Base-by-base conservation (phyloP, 2,888 invertebrate genomes). In the Epicampocera succincta region DNA sequence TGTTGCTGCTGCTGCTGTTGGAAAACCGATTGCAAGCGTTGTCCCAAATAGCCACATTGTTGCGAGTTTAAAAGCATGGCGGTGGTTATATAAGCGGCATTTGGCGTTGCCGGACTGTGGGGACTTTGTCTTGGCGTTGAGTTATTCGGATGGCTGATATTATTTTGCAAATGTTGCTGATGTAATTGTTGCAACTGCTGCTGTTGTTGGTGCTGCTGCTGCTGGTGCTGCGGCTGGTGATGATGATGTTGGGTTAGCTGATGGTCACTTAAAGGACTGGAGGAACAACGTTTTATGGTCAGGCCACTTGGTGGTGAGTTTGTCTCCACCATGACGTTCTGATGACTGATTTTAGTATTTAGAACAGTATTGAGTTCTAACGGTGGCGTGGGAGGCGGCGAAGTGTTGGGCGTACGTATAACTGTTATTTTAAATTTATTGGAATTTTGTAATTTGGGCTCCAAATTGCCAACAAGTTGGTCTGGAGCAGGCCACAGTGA, bases 401-500 rank as follows among this genome's bases (percentile, higher is more conserved):
- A 87, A 56, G 89, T 87, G 86, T 88, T 52, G 19, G 90, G 90
- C 29, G 90, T 88, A 81, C 87, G 88, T 61, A 90, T 89, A 25
- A 90, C 88, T 61, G 90, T 89, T 60, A 90, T 89, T 86, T 90
- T 90, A 78, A 90, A 91, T 85, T 91, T 90, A 25, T 65, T 17
- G 6, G 79, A 58, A 85, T 68, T 89, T 87, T 40, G 84, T 84
- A 77, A 54, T 60, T 86, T 88, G 74, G 85, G 81, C 84, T 87
- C 88, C 87, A 88, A 86, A 85, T 89, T 89, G 84, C 87, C 86
- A 86, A 88, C 89, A 76, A 91, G 86, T 85, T 90, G 90, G 88
- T 88, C 89, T 87, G 90, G 89, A 87, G 90, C 86, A 77, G 88
- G 89, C 91, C 91, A 91, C 90, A 91, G 85, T 87, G 91, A 91